Base-by-base conservation (phyloP, 1,140 invertebrate genomes). In the Ips nitidus region DNA sequence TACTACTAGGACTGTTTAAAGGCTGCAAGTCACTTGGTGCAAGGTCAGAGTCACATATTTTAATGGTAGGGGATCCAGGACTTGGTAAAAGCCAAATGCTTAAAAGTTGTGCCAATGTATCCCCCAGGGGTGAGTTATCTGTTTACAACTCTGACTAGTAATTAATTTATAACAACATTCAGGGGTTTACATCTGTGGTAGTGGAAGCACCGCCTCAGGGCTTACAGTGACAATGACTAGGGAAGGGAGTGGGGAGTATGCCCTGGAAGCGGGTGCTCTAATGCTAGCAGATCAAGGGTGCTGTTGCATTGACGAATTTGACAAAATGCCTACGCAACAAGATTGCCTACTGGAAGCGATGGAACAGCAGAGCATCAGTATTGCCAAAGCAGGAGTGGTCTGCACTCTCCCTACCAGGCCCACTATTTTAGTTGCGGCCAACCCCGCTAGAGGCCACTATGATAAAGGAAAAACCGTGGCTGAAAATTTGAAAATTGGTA, bases 281-380 rank as follows among this genome's bases (percentile, higher is more conserved):
- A 90, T 94, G 66, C 80, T 94, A 53, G 89, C 92, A 42, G 93
- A 96, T 80, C 88, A 88, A 77, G 96, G 95, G 1, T 90, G 88
- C 55, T 98, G 95, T 80, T 96, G 94, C 75, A 94, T 98, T 52
- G 96, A 98, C 81, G 96, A 98, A 82, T 94, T 98, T 79, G 95
- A 98, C 81, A 98, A 98, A 85, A 94, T 97, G 88, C 81, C 84
- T n/a, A 66, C 69, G 22, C 78, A 81, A 73, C 75, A 78, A 71
- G 70, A 77, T 61, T 72, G 74, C 71, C 82, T 98, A 45, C 81
- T 98, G 52, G 95, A 98, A 86, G 93, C 93, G 7, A 97, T 98
- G 94, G 95, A 98, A 80, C 94, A 97, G 75, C 92, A 97, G 74
- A 89, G 89, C 66, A 89, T 98, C 1, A 95, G 93, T 78, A 88